Evolutionary conservation across 2,113 vertebrate genomes (phyloP).

Genomic region (Ammodytes dubius): DNA sequence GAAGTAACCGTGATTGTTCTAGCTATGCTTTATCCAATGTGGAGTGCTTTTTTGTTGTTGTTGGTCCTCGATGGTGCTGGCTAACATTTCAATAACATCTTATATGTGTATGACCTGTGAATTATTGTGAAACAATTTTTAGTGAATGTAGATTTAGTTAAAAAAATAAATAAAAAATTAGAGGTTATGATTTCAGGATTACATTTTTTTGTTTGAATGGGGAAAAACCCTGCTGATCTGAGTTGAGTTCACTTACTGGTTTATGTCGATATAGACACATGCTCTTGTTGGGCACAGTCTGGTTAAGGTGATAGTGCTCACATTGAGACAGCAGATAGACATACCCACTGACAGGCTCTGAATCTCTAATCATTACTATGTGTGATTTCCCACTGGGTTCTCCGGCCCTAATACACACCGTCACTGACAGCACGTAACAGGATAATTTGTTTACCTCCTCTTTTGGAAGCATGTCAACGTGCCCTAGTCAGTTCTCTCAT

Average conservation of each 20-base stretch:
- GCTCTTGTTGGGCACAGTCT: slow-evolving; percentile 28
- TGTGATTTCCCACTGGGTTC: slow-evolving; percentile 72
- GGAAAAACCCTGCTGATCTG: neutral
- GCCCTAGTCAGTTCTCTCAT: slow-evolving; percentile 48
- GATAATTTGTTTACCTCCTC: slow-evolving; percentile 74
- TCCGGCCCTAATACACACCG: slow-evolving; percentile 43
- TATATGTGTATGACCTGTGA: neutral
- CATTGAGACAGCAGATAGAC: slow-evolving; percentile 31
- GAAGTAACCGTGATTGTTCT: slow-evolving; percentile 5
- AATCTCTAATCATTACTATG: slow-evolving; percentile 64
- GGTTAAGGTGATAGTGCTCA: slow-evolving; percentile 37
- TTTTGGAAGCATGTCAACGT: slow-evolving; percentile 59
- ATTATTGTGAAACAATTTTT: slow-evolving; percentile 4
- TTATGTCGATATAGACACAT: slow-evolving; percentile 22
- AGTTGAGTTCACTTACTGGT: slow-evolving; percentile 1
- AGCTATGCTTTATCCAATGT: neutral
- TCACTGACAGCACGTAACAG: slow-evolving; percentile 61
- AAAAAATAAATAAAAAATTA: neutral
- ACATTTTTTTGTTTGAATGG: neutral
- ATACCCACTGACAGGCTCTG: slow-evolving; percentile 36
- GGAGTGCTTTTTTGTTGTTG: neutral
- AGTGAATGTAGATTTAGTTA: neutral
- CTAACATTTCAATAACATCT: slow-evolving; percentile 6
- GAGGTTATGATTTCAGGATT: neutral
- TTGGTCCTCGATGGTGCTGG: neutral